Conservation (phyloP, 2,797 vertebrate genomes). For the Myotis vivesi region DNA sequence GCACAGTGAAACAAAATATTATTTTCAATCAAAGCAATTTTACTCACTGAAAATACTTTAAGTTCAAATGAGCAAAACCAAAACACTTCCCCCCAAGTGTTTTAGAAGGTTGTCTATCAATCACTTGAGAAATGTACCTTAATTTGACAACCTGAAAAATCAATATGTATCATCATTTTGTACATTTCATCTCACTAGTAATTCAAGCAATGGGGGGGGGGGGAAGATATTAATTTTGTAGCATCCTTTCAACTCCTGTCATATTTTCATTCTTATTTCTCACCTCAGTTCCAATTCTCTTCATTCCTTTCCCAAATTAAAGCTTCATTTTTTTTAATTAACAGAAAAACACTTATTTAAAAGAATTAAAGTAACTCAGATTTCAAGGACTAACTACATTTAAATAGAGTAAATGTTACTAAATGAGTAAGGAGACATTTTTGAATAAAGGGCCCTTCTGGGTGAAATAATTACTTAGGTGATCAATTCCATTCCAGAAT, state of each 20-base stretch:
- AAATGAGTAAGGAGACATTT: not conserved
- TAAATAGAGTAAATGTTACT: constrained; percentile 4
- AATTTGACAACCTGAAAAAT: constrained; percentile 37
- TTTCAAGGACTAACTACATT: not conserved
- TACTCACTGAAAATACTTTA: constrained; percentile 47
- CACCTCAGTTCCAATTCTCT: constrained; percentile 3
- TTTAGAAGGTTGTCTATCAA: not conserved
- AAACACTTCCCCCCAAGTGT: not conserved
- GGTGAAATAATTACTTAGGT: not conserved
- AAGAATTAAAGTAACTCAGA: not conserved
- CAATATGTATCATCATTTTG: not conserved
- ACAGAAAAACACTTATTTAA: constrained; percentile 14
- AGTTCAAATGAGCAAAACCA: constrained; percentile 35
- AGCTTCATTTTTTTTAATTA: constrained; percentile 27
- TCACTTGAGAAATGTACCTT: not conserved
- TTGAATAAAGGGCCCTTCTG: not conserved
- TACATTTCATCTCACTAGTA: not conserved
- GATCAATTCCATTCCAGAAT: not conserved
- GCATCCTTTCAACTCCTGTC: not conserved
- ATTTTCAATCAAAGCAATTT: constrained; percentile 21
- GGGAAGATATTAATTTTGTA: not conserved
- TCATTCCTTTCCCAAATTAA: constrained; percentile 13
- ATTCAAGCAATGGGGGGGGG: not conserved
- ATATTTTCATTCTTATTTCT: not conserved
- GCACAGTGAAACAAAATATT: not conserved